phyloP scores from a whole-genome alignment of 2,797 vertebrate species.

The Crocodylus rhombifer region DNA sequence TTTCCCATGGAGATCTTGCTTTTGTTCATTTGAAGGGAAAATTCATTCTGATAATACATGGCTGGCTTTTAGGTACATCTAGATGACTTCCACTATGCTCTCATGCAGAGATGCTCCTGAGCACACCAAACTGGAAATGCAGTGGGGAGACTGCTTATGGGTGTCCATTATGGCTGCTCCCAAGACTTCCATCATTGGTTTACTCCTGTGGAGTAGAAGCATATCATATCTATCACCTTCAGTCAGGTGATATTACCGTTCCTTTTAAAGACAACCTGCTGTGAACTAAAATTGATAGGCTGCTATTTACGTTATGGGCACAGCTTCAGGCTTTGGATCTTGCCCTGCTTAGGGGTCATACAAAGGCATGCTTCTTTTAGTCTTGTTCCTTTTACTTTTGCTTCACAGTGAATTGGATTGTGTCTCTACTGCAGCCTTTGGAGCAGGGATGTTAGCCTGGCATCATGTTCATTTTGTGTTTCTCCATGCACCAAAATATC shows the following conservation, averaged over 20 bases:
- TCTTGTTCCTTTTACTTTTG: background rate
- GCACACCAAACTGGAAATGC: no score
- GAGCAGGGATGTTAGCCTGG: background rate
- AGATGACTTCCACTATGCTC: no score
- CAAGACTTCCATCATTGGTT: no score
- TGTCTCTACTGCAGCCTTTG: background rate
- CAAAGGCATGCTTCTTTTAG: background rate
- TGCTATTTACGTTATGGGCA: conserved; percentile 24
- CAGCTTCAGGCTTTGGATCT: conserved; percentile 16
- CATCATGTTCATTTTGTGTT: background rate
- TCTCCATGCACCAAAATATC: background rate
- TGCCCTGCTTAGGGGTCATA: background rate
- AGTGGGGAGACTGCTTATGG: no score
- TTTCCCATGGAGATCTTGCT: rapidly evolving
- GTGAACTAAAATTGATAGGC: conserved; percentile 17
- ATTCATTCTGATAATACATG: background rate
- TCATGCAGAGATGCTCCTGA: no score
- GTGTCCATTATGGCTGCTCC: no score
- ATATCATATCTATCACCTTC: background rate
- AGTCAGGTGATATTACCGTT: background rate
- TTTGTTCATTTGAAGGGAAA: rapidly evolving
- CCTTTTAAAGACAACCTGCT: background rate
- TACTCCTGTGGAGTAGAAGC: background rate
- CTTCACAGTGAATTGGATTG: background rate
- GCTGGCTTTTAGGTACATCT: background rate